Evolutionary conservation across 2,797 vertebrate genomes (phyloP), one percentile per base, ranked within the genome.

Genomic region (Thaleichthys pacificus): DNA sequence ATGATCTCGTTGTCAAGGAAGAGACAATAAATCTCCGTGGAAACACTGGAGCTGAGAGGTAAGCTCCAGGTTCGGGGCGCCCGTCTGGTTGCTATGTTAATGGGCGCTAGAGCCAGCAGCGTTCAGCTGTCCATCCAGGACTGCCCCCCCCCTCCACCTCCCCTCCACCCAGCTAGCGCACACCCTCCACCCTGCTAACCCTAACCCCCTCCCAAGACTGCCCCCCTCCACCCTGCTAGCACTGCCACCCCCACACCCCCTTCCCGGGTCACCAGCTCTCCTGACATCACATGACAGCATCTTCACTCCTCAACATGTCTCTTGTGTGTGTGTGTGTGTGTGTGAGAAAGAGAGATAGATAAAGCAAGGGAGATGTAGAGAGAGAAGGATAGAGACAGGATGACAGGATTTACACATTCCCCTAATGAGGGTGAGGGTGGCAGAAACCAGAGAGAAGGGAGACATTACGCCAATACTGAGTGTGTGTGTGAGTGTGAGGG

Each of bases 251-350:
- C 11, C 42, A 47, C 9, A 47, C 42, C 42, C 42, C 3, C 76
- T 75, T 75, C 75, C 61, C 72, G 72, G 80, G 79, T 82, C 81
- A 81, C 64, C 71, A 72, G 61, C 70, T 80, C 70, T 66, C 65
- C 69, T 69, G 56, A 75, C 71, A 63, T 73, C 78, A 35, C 68
- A 49, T 82, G 81, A 81, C 78, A 80, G 77, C 75, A 71, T 58
- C 58, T 83, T 19, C 51, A 57, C 30, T 68, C 9, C 30, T 66
- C 42, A 66, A 35, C 73, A 26, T 75, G 35, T 77, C 61, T 77
- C 61, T 47, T 66, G 70, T 38, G 56, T 22, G 28, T 47, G 47
- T 32, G 70, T 57, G n/a, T 66, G 38, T 66, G 19, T 66, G 30
- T 21, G 22, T 14, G 42, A 30, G 60, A 14, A 32, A 19, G 62